phyloP scores from a whole-genome alignment of 2,888 invertebrate genomes.

The Lacanobia wlatinum region DNA sequence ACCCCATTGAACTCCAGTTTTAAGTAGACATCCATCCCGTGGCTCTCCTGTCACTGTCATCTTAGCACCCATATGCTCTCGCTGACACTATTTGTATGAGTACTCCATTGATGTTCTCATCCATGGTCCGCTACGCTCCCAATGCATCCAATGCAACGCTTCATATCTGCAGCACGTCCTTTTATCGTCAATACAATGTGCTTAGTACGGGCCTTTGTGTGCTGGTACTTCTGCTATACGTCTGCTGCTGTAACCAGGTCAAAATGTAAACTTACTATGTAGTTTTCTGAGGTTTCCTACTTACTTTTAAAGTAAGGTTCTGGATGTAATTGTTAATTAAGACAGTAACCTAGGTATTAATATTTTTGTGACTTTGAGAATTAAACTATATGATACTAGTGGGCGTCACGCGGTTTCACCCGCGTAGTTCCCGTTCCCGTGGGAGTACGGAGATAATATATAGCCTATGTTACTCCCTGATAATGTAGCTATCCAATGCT shows the following conservation, averaged over 20 bases:
- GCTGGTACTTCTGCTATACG: not conserved
- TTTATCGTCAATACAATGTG: slow-evolving; percentile 50
- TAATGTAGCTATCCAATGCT: too few species aligned
- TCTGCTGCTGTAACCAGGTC: slow-evolving; percentile 34
- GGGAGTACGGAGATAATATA: too few species aligned
- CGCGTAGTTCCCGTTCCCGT: too few species aligned
- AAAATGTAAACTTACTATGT: slow-evolving; percentile 7
- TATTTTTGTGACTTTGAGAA: too few species aligned
- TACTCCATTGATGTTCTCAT: slow-evolving; percentile 28
- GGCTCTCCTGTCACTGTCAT: too few species aligned
- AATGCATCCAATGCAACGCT: slow-evolving; percentile 47
- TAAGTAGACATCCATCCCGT: too few species aligned
- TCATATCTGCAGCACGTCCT: slow-evolving; percentile 59
- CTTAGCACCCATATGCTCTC: too few species aligned
- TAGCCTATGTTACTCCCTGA: too few species aligned
- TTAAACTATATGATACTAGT: too few species aligned
- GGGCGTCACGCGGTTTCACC: too few species aligned
- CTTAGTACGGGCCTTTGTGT: slow-evolving; percentile 39
- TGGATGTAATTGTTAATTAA: not conserved
- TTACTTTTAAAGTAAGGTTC: not conserved
- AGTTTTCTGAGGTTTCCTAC: not conserved
- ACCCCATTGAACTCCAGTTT: too few species aligned
- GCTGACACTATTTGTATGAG: not conserved
- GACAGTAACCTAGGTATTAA: too few species aligned
- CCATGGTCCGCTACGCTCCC: slow-evolving; percentile 30